Evolutionary conservation across 2,797 vertebrate genomes (phyloP).

Genomic region (Oreortyx pictus): DNA sequence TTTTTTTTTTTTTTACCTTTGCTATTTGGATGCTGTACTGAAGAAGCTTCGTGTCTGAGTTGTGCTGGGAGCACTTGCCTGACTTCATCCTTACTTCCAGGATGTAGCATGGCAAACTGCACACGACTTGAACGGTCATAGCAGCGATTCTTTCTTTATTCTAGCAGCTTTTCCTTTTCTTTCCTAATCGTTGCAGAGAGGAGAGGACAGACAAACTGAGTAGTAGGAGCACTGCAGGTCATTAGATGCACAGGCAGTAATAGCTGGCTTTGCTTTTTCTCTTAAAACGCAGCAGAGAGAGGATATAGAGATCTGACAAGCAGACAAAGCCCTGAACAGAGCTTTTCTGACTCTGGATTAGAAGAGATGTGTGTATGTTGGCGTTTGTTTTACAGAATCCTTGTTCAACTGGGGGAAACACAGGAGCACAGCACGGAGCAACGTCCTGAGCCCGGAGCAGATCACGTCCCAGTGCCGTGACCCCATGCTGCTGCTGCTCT

Average conservation of each 20-base stretch:
- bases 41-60: not conserved
- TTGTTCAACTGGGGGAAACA: rapidly evolving
- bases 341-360: not conserved
- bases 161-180: not conserved
- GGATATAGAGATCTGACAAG: not conserved
- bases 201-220: not conserved
- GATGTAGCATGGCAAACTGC: not conserved
- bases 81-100: not conserved
- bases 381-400: not conserved
- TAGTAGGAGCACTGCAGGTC: not conserved
- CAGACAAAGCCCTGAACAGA: not conserved
- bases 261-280: not conserved
- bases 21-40: not conserved
- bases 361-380: rapidly evolving
- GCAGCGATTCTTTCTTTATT: no score
- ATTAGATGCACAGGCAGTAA: rapidly evolving
- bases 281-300: not conserved
- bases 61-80: rapidly evolving
- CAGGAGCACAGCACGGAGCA: not conserved
- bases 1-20: not conserved
- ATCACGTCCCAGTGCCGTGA: no score
- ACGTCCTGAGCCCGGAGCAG: rapidly evolving
- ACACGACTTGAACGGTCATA: not conserved
- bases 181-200: not conserved
- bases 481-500: not conserved